Conservation (phyloP, 2,113 vertebrate species). For the Bubo bubo region DNA sequence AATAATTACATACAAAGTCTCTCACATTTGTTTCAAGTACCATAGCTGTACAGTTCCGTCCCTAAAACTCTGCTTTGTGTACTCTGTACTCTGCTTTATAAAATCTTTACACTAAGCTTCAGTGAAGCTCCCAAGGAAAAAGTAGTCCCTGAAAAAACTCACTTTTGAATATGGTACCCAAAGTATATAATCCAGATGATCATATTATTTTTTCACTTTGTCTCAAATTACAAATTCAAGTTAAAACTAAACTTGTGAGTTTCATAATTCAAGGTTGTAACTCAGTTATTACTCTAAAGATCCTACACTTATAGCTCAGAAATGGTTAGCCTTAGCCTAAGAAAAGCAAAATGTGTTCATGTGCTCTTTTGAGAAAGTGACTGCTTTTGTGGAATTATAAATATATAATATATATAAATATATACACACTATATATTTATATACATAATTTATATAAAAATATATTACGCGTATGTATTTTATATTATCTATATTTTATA, state of each 20-base stretch:
- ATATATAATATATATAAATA: no score
- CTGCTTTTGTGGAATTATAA: background rate
- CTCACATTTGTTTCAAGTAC: background rate
- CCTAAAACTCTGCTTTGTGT: background rate
- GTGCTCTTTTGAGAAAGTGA: background rate
- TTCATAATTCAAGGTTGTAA: background rate
- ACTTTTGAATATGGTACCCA: background rate
- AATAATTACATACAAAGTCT: background rate
- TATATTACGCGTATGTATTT: no score
- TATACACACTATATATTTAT: no score
- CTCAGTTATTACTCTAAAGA: background rate
- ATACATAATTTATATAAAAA: no score
- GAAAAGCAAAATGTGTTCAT: background rate
- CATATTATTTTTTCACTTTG: background rate
- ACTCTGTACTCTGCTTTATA: background rate
- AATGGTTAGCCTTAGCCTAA: background rate
- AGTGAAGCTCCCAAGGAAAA: background rate
- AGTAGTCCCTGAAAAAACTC: background rate
- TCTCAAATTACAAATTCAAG: background rate
- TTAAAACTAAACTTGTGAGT: background rate
- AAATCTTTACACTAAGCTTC: background rate
- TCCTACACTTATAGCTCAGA: background rate
- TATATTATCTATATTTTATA: no score
- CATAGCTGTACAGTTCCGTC: background rate
- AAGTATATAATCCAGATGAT: background rate